phyloP scores from a whole-genome alignment of 2,113 vertebrate genomes.

The Cranoglanis bouderius region DNA sequence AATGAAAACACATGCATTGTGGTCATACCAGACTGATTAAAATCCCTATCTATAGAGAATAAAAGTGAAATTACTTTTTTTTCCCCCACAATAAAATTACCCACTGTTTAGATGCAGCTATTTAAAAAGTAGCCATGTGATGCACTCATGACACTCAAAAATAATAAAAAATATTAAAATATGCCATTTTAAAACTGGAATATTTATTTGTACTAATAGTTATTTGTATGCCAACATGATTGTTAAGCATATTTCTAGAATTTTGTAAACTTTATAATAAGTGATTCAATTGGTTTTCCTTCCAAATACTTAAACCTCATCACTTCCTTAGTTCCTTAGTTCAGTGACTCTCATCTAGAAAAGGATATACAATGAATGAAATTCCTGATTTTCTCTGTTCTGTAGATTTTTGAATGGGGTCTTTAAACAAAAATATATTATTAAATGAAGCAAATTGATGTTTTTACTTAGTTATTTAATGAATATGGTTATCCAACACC shows the following conservation, averaged over 20 bases:
- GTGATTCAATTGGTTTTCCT: background rate
- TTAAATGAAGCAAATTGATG: background rate
- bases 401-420: background rate
- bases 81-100: background rate
- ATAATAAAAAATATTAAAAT: background rate
- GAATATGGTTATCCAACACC: background rate
- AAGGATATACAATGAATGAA: background rate
- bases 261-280: background rate
- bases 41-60: background rate
- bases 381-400: background rate
- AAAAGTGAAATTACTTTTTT: background rate
- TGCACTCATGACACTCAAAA: background rate
- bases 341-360: background rate
- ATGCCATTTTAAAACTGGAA: background rate
- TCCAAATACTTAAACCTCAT: background rate
- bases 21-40: background rate
- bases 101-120: background rate
- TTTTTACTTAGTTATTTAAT: slow-evolving; percentile 6
- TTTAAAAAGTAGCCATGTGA: background rate
- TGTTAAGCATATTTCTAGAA: background rate
- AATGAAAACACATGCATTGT: background rate
- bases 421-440: background rate
- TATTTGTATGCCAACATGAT: background rate
- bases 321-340: background rate
- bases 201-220: background rate